phyloP scores from a whole-genome alignment of 2,113 vertebrate genomes.

The Lanius ludovicianus region DNA sequence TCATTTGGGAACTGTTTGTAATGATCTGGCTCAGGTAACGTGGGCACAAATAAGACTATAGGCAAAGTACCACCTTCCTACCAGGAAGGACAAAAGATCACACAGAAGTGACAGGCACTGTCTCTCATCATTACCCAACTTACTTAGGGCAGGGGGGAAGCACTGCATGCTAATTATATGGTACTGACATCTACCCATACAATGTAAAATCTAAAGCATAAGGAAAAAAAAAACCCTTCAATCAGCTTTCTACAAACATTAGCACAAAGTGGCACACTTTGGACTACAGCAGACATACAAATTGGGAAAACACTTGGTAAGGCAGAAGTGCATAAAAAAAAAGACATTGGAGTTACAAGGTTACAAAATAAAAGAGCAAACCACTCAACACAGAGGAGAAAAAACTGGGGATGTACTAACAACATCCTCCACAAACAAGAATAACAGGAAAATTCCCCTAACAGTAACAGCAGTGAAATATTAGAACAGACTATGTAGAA shows the following conservation, averaged over 20 bases:
- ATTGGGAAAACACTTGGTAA: neutral
- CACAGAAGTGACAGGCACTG: neutral
- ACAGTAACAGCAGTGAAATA: neutral
- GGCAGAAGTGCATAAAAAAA: neutral
- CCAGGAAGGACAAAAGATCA: neutral
- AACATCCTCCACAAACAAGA: neutral
- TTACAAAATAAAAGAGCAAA: neutral
- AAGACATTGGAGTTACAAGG: accelerated
- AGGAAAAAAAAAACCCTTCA: neutral
- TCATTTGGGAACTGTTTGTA: neutral
- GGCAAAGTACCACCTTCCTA: neutral
- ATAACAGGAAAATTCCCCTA: neutral
- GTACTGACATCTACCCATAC: neutral
- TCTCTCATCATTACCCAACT: neutral
- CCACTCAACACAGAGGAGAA: neutral
- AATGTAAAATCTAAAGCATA: neutral
- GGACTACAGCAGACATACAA: neutral
- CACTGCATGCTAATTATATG: neutral
- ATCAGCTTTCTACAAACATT: neutral
- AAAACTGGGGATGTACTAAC: neutral
- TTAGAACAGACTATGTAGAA: neutral
- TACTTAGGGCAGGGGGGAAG: neutral
- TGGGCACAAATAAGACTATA: neutral
- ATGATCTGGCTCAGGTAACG: neutral
- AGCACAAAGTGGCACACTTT: neutral